phyloP scores from a whole-genome alignment of 2,888 invertebrate species.

The Macrophya alboannulata region DNA sequence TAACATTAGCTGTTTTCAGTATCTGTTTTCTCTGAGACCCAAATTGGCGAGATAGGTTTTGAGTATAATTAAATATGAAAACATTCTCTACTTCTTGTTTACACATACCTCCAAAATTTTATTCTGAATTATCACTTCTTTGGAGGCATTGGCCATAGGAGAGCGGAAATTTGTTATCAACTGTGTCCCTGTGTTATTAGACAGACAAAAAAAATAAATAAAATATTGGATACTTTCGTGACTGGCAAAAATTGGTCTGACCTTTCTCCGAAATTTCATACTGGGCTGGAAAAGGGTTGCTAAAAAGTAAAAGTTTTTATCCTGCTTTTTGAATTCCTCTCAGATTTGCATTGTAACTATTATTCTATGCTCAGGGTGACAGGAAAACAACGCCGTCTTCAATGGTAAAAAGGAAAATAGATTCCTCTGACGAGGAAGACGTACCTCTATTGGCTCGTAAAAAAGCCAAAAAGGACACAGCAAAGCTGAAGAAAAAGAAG shows the following conservation, averaged over 20 bases:
- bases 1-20: background rate
- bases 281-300: conserved; percentile 12
- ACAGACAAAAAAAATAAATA: background rate
- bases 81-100: background rate
- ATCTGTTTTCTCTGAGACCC: background rate
- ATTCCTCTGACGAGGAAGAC: conserved; percentile 83
- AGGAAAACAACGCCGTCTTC: conserved; percentile 64
- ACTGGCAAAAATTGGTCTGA: background rate
- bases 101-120: background rate
- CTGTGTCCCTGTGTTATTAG: background rate
- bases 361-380: background rate
- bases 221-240: background rate
- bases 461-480: conserved; percentile 84
- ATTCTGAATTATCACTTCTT: background rate
- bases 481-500: conserved; percentile 84
- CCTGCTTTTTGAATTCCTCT: background rate
- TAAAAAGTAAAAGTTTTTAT: background rate
- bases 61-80: background rate
- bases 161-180: background rate
- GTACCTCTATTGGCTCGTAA: conserved; percentile 86
- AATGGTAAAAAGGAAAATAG: conserved; percentile 80
- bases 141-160: background rate
- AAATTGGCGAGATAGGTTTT: background rate
- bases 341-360: background rate
- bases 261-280: background rate